Evolutionary conservation across 1,140 invertebrate species (phyloP), one percentile per base, ranked within the genome.

Genomic region (Glomeris maerens): DNA sequence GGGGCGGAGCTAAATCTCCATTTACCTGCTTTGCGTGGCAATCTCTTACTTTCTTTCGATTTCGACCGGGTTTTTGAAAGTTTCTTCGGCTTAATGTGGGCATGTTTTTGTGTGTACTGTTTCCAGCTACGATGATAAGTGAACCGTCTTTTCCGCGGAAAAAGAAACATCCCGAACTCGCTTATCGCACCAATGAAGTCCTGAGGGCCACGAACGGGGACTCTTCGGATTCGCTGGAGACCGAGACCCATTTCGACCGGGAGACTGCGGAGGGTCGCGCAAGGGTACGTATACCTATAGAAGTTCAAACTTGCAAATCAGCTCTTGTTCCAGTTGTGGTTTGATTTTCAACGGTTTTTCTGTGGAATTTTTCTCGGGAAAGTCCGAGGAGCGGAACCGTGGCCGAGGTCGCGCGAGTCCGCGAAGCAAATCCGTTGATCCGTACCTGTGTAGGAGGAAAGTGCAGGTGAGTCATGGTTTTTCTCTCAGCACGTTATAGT

Each of bases 131-230:
- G n/a, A n/a, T n/a, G n/a, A n/a, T n/a, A n/a, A 74, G 80, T 70
- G 84, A 87, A 67, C 83, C 83, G 51, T 79, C 82, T 51, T 74
- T 88, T 66, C 82, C 83, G 51, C 76, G 83, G 52, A 76, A 83
- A 60, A 87, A 86, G 75, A 87, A 88, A 72, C 82, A 83, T 65
- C 84, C 84, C 31, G 82, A 84, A 57, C 74, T 86, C 60, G 83
- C 83, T 55, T 85, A 86, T 72, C 78, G 78, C 66, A 81, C 79
- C 57, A 82, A 86, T 69, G 81, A 85, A 65, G 79, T 85, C 61
- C 76, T 85, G 60, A 74, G 76, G 62, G 76, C 77, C 54, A 71
- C 72, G 40, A 72, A 70, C 58, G 62, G 72, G 59, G 67, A 66
- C 1, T 57, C 55, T 2, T 59, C 55, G 14, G 59, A 58, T 62